Conservation (phyloP, 2,797 vertebrate species). For the Periparus ater region DNA sequence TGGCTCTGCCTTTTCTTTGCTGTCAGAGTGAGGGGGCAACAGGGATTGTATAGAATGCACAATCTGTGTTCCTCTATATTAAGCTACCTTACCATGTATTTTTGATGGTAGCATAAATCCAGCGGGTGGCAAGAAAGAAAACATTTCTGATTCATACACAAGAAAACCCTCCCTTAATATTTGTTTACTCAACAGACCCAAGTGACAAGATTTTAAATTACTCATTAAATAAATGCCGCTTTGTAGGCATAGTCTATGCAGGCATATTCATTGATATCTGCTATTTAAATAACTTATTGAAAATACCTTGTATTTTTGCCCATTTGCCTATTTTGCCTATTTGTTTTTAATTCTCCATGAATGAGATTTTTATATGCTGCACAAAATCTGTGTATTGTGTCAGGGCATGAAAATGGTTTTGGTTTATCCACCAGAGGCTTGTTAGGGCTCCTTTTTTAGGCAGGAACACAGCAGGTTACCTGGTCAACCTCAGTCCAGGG, state of each 20-base stretch:
- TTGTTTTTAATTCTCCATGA: neutral
- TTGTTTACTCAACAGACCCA: conserved; percentile 9
- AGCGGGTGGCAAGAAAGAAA: neutral
- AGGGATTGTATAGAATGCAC: neutral
- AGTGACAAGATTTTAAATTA: neutral
- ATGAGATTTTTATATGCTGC: neutral
- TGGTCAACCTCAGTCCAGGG: neutral
- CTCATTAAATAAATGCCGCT: conserved; percentile 14
- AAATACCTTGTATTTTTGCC: conserved; percentile 28
- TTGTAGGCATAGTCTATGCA: conserved; percentile 1
- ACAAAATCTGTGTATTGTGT: neutral
- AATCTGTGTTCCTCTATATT: neutral
- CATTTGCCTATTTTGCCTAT: neutral
- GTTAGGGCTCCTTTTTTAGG: neutral
- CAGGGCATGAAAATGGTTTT: neutral
- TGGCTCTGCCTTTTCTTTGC: neutral
- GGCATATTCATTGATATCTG: conserved; percentile 2
- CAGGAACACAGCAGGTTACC: neutral
- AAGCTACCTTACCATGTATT: neutral
- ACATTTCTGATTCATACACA: neutral
- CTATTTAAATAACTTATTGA: conserved; percentile 27
- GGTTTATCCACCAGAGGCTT: neutral
- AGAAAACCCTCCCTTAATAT: neutral
- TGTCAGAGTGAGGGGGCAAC: neutral
- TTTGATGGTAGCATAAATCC: neutral